Evolutionary conservation across 2,888 invertebrate genomes (phyloP).

Genomic region (Rambutsinella grinnellia): DNA sequence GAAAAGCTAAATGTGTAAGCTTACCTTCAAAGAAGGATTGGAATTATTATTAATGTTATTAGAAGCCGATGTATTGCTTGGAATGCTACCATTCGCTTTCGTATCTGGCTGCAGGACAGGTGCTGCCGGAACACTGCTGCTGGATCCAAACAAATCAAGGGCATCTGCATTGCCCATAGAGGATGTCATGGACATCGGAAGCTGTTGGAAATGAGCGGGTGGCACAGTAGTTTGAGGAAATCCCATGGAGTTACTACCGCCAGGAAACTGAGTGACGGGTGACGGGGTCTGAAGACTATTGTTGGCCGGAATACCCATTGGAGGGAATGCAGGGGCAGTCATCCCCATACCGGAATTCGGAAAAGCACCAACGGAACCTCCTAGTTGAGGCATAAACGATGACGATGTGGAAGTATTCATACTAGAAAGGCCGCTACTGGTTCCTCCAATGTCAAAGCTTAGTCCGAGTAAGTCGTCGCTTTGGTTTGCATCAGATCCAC

Average conservation of each 20-base stretch:
- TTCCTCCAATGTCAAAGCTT: conserved; percentile 52
- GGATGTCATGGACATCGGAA: conserved; percentile 41
- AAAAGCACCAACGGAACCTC: conserved; percentile 40
- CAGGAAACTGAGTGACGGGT: conserved; percentile 52
- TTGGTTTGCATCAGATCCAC: conserved; percentile 33
- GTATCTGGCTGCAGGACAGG: conserved; percentile 53
- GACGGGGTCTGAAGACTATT: conserved; percentile 42
- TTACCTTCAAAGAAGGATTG: conserved; percentile 61
- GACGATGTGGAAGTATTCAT: conserved; percentile 37
- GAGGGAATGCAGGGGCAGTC: conserved; percentile 36
- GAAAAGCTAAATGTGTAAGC: not conserved
- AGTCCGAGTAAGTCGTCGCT: conserved; percentile 57
- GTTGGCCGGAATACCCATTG: conserved; percentile 47
- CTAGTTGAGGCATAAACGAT: conserved; percentile 38
- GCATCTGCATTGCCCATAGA: conserved; percentile 28
- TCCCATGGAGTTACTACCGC: conserved; percentile 38
- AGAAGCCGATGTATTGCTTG: conserved; percentile 54
- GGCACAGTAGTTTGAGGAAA: conserved; percentile 35
- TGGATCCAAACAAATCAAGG: conserved; percentile 48
- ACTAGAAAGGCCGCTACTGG: conserved; percentile 43
- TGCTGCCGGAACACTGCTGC: conserved; percentile 34
- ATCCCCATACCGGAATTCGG: conserved; percentile 6
- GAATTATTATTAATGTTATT: conserved; percentile 65
- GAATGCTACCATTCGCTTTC: conserved; percentile 52
- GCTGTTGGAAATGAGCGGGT: conserved; percentile 43